A percentile compares a stretch with the other conserved stretches of the same genome.
These are phyloP conservation scores for Bombus pascuorum DNA, from an alignment of 1,140 invertebrate species.

Conservation along the genomic window DNA sequence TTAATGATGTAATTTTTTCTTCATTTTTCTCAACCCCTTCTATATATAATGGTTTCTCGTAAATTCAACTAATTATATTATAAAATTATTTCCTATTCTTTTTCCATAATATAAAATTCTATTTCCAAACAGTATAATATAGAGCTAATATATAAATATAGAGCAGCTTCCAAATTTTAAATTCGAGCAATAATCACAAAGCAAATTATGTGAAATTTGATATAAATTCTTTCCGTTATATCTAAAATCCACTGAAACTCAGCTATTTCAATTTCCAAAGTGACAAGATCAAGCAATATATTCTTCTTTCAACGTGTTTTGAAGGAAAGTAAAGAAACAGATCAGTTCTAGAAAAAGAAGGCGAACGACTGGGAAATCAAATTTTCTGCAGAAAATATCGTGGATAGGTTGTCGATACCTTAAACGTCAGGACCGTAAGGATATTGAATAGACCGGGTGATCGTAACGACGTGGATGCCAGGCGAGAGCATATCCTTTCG, in stretches of 20 bases:
- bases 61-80: neutral
- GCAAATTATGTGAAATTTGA: neutral
- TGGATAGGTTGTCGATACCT: constrained; percentile 21
- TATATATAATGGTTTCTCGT: neutral
- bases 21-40: neutral
- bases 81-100: neutral
- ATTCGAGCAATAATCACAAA: neutral
- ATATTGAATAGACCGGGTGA: neutral
- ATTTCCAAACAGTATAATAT: neutral
- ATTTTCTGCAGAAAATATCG: neutral
- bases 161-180: neutral
- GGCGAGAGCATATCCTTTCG: neutral
- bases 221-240: neutral
- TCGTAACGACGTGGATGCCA: neutral
- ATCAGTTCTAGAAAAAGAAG: no score
- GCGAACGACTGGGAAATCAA: neutral
- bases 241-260: neutral
- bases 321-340: neutral
- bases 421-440: neutral
- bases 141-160: neutral
- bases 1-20: neutral
- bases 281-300: neutral
- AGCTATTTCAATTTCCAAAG: neutral
- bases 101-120: neutral
- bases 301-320: neutral